Conservation (phyloP, 2,888 invertebrate species). For the Drosophila paranaensis region DNA sequence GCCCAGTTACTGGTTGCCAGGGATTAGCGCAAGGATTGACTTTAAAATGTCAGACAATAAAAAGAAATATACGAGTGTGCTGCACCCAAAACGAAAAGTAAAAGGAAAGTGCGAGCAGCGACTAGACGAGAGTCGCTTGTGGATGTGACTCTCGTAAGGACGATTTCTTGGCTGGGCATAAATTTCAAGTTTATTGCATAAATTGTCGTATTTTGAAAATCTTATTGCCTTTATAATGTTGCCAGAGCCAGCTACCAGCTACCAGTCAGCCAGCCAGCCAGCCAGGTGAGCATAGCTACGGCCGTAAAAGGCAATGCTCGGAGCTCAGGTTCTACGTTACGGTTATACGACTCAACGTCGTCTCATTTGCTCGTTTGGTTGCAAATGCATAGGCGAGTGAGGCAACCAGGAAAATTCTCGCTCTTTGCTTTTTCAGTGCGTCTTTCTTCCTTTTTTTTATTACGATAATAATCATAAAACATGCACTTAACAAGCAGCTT, state of each 20-base stretch:
- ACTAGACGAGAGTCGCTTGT: conserved; percentile 35
- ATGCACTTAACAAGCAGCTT: conserved; percentile 81
- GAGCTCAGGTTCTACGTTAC: conserved; percentile 9
- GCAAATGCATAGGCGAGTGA: conserved; percentile 56
- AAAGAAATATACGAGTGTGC: conserved; percentile 47
- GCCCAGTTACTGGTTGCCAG: conserved; percentile 47
- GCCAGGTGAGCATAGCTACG: conserved; percentile 10
- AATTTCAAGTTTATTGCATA: conserved; percentile 81
- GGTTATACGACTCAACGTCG: conserved; percentile 34
- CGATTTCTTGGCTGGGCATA: conserved; percentile 57
- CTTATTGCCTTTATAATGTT: conserved; percentile 81
- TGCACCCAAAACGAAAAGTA: conserved; percentile 30
- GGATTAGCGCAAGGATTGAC: conserved; percentile 78
- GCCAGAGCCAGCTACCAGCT: conserved; percentile 25
- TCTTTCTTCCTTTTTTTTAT: conserved; percentile 64
- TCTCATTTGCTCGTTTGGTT: conserved; percentile 72
- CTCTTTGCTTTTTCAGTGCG: conserved; percentile 26
- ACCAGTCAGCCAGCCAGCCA: conserved; percentile 15
- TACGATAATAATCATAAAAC: conserved; percentile 81
- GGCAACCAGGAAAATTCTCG: conserved; percentile 3
- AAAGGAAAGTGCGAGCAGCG: conserved; percentile 26
- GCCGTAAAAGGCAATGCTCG: conserved; percentile 32
- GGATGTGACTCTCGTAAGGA: conserved; percentile 29
- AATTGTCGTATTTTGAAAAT: conserved; percentile 82
- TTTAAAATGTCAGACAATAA: conserved; percentile 65